Percentiles rank a stretch among this genome's conserved stretches.
Conservation (phyloP, 2,113 vertebrate genomes). For the Ranitomeya variabilis region DNA sequence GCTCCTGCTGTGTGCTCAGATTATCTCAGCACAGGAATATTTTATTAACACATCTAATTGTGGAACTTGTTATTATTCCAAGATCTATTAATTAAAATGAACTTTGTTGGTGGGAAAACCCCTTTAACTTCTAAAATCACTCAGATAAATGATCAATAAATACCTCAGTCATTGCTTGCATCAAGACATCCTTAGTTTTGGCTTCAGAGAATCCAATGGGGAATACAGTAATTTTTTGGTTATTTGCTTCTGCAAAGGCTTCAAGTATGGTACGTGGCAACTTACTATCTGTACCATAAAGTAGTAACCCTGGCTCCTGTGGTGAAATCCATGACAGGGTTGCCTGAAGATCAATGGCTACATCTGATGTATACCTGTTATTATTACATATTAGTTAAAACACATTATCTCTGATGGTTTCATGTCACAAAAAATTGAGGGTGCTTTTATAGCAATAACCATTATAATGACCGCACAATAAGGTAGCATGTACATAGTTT, state of each 20-base stretch:
- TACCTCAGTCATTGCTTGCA: slow-evolving; percentile 51
- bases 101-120: no score
- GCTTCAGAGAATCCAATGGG: slow-evolving; percentile 6
- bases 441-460: background rate
- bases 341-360: slow-evolving; percentile 39
- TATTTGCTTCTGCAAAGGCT: slow-evolving; percentile 32
- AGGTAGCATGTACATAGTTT: background rate
- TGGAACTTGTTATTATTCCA: no score
- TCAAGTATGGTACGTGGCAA: slow-evolving; percentile 23
- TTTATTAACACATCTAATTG: no score
- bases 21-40: no score
- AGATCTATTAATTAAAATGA: no score
- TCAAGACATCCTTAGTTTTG: slow-evolving; percentile 11
- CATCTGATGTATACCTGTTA: slow-evolving; percentile 50
- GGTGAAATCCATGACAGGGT: slow-evolving; percentile 31
- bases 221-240: slow-evolving; percentile 24
- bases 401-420: background rate
- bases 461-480: background rate
- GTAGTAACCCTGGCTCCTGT: slow-evolving; percentile 41
- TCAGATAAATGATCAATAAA: background rate
- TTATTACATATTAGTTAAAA: background rate
- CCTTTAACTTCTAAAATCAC: background rate
- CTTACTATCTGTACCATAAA: slow-evolving; percentile 43
- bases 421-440: background rate
- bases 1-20: no score